Evolutionary conservation across 2,797 vertebrate species (phyloP).

Genomic region (Bradypus variegatus): DNA sequence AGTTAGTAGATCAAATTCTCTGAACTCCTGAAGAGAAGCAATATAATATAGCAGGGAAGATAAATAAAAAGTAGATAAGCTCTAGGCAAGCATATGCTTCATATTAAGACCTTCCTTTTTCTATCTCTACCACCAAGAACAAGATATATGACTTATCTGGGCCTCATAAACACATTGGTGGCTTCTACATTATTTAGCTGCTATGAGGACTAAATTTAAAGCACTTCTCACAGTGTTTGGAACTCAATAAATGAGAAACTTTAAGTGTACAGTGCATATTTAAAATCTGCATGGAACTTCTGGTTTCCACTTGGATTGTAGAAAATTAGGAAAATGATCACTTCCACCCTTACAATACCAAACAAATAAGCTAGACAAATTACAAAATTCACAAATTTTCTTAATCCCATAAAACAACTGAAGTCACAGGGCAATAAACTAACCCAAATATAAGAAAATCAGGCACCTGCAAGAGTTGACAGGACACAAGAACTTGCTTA

Average conservation of each 20-base stretch:
- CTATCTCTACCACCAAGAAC: neutral
- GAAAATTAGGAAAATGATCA: neutral
- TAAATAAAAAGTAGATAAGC: constrained; percentile 29
- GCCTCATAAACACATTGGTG: neutral
- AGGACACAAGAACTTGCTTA: neutral
- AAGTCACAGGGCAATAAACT: neutral
- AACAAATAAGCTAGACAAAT: neutral
- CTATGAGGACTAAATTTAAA: neutral
- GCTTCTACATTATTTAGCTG: neutral
- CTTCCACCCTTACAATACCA: neutral
- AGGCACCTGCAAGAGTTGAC: neutral
- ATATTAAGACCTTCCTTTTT: neutral
- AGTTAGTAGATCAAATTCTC: constrained; percentile 4
- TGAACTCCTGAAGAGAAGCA: constrained; percentile 6
- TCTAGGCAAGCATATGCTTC: neutral
- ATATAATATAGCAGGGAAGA: neutral
- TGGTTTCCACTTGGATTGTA: neutral
- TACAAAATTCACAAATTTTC: neutral
- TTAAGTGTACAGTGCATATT: neutral
- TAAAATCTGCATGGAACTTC: neutral
- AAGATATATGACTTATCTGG: neutral
- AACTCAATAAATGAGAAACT: neutral
- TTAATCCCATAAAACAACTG: neutral
- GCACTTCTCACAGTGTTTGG: neutral
- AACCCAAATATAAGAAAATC: neutral